A percentile compares a stretch with the other conserved stretches of the same genome.
Evolutionary conservation across 2,113 vertebrate genomes (phyloP).

Genomic region (Ceyx margarethae): DNA sequence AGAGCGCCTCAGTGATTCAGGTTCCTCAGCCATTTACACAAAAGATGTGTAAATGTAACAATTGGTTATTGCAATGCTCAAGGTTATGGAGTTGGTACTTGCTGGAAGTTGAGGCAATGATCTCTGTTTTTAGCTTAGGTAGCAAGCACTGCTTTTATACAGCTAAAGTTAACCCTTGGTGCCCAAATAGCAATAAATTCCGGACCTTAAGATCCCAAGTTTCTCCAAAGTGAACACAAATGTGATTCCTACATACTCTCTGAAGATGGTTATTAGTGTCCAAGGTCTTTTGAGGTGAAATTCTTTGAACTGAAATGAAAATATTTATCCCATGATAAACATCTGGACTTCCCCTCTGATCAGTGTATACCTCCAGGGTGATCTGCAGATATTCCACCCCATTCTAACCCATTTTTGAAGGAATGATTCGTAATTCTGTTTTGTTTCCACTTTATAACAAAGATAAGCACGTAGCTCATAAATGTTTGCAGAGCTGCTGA

Average conservation of each 20-base stretch:
- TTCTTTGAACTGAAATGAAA: not conserved
- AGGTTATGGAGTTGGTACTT: not conserved
- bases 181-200: not conserved
- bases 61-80: not conserved
- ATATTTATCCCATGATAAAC: not conserved
- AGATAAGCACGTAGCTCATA: not conserved
- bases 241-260: not conserved
- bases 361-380: not conserved
- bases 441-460: not conserved
- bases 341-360: conserved; percentile 15
- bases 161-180: not conserved
- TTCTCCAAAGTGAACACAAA: not conserved
- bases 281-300: not conserved
- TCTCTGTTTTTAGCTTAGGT: not conserved
- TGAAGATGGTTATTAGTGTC: not conserved
- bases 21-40: not conserved
- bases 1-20: not conserved
- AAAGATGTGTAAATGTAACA: not conserved
- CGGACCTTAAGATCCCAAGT: not conserved
- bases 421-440: not conserved
- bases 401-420: not conserved
- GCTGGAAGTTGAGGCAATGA: not conserved
- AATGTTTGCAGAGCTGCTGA: not conserved
- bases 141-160: not conserved
- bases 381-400: not conserved